Evolutionary conservation across 1,140 invertebrate genomes (phyloP).

Genomic region (Drosophila pandora): DNA sequence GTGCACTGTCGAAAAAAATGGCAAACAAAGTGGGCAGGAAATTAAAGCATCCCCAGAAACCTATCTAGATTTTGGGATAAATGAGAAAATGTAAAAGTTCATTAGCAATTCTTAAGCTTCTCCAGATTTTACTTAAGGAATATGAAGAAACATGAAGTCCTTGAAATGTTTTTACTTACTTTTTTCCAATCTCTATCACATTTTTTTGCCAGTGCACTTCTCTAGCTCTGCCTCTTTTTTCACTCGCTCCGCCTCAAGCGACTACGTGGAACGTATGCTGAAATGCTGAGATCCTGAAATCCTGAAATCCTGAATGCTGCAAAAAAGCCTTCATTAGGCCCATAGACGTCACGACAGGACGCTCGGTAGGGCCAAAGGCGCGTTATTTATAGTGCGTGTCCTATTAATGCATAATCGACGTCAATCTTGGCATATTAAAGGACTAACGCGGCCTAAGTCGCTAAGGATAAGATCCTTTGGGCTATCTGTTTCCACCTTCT

Average conservation of each 20-base stretch:
- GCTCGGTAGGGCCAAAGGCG: slow-evolving; percentile 52
- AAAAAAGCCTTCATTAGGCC: slow-evolving; percentile 74
- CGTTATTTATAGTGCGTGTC: slow-evolving; percentile 79
- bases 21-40: slow-evolving; percentile 15
- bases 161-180: too few species aligned
- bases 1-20: slow-evolving; percentile 30
- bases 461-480: slow-evolving; percentile 11
- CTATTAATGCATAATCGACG: slow-evolving; percentile 77
- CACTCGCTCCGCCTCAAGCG: slow-evolving; percentile 42
- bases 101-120: neutral
- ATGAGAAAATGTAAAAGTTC: neutral
- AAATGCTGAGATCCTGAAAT: slow-evolving; percentile 8
- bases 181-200: too few species aligned
- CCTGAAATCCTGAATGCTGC: slow-evolving; percentile 7
- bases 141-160: too few species aligned
- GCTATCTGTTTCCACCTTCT: slow-evolving; percentile 1
- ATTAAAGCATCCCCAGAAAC: neutral
- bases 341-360: slow-evolving; percentile 74
- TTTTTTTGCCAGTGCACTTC: slow-evolving; percentile 4
- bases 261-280: slow-evolving; percentile 68
- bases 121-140: too few species aligned
- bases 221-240: slow-evolving; percentile 33
- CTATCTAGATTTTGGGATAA: neutral
- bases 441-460: slow-evolving; percentile 67
- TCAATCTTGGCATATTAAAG: slow-evolving; percentile 79